Evolutionary conservation across 2,797 vertebrate genomes (phyloP).

Genomic region (Glossophaga mutica): DNA sequence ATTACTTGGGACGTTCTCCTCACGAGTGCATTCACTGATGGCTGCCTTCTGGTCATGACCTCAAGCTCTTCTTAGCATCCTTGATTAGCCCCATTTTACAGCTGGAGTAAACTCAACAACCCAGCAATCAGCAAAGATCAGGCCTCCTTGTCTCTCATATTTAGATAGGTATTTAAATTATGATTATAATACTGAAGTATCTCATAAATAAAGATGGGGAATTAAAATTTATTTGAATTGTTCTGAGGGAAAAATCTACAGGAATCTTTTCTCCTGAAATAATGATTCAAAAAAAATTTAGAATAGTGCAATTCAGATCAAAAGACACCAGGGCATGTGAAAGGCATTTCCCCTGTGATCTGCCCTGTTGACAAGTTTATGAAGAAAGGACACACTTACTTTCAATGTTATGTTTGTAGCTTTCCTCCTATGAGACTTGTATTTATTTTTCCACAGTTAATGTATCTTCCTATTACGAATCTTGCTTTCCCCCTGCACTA

Average conservation of each 20-base stretch:
- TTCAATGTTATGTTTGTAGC: accelerated
- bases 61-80: background rate
- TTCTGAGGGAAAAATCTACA: background rate
- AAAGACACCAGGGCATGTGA: slow-evolving; percentile 6
- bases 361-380: accelerated
- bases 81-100: background rate
- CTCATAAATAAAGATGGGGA: background rate
- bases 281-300: background rate
- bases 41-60: too few species aligned
- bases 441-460: background rate
- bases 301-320: background rate
- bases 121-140: background rate
- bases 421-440: background rate
- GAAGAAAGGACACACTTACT: background rate
- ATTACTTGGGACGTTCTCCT: background rate
- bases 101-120: background rate
- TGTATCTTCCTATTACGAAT: background rate
- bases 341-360: background rate
- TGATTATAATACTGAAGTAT: background rate
- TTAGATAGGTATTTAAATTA: background rate
- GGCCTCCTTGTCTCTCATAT: background rate
- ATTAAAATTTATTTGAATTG: background rate
- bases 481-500: background rate
- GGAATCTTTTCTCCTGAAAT: background rate
- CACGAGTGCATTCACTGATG: background rate